phyloP scores from a whole-genome alignment of 2,888 invertebrate species.

The Drosophila meridionalis region DNA sequence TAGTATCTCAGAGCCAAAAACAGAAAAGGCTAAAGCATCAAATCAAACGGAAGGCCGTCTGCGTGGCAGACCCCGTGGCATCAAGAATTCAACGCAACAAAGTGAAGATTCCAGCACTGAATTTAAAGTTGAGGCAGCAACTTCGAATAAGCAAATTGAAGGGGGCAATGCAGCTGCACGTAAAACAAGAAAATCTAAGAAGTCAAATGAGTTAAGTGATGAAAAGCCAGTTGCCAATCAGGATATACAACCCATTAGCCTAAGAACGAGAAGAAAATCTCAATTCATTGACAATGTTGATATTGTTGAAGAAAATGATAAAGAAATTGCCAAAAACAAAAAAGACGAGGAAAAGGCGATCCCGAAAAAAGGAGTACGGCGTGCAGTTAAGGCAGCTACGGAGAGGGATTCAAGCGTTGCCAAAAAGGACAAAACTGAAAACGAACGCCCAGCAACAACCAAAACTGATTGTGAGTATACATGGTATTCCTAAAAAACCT shows the following conservation, averaged over 20 bases:
- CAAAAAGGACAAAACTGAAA: background rate
- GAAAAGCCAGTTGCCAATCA: background rate
- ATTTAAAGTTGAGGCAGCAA: background rate
- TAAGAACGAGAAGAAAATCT: background rate
- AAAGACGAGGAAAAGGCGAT: background rate
- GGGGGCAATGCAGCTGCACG: background rate
- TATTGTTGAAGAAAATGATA: background rate
- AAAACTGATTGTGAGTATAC: conserved; percentile 7
- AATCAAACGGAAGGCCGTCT: background rate
- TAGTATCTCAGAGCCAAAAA: background rate
- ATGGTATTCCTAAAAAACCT: background rate
- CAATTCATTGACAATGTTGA: background rate
- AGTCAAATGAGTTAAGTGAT: background rate
- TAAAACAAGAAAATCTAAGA: conserved; percentile 6
- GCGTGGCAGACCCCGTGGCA: background rate
- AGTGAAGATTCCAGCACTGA: conserved; percentile 4
- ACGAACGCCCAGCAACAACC: background rate
- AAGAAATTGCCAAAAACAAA: background rate
- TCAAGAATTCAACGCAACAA: background rate
- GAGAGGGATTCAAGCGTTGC: background rate
- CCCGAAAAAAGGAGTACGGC: background rate
- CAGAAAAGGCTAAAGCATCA: background rate
- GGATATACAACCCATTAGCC: background rate
- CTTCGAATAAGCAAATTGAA: background rate
- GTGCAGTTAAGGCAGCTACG: background rate